These are phyloP conservation scores for Tromatobia lineatoria DNA, from an alignment of 2,888 invertebrate species.

Conservation along the genomic window DNA sequence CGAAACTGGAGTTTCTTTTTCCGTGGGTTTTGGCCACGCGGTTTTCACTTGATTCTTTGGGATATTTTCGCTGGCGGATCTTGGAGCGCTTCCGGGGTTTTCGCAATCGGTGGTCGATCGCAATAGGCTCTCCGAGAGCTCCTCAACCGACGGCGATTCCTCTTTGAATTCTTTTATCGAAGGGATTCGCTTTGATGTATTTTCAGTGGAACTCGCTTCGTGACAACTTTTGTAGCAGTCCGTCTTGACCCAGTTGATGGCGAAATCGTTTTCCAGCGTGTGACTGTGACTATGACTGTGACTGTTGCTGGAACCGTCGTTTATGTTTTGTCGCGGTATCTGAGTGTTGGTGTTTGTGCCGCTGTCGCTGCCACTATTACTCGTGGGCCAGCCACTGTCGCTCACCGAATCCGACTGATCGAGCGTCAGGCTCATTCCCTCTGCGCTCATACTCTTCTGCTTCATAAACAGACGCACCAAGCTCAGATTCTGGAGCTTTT, in stretches of 20 bases:
- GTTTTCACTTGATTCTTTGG: conserved; percentile 64
- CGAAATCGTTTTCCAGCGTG: conserved; percentile 80
- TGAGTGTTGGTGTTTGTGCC: conserved; percentile 84
- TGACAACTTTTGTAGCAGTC: conserved; percentile 77
- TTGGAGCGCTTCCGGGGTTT: conserved; percentile 77
- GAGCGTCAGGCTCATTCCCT: conserved; percentile 90
- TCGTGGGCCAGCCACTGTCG: conserved; percentile 91
- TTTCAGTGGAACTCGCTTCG: conserved; percentile 69
- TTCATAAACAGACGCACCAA: conserved; percentile 96
- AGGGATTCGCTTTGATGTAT: conserved; percentile 75
- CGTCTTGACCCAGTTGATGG: conserved; percentile 83
- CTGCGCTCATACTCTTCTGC: conserved; percentile 94
- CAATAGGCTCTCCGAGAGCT: conserved; percentile 85
- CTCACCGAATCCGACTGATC: conserved; percentile 91
- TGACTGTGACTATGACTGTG: conserved; percentile 66
- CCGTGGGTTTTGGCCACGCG: conserved; percentile 64
- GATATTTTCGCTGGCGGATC: conserved; percentile 42
- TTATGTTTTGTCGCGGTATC: conserved; percentile 78
- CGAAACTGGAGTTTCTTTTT: conserved; percentile 72
- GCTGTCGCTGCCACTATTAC: conserved; percentile 88
- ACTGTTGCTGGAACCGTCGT: conserved; percentile 70
- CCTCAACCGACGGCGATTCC: conserved; percentile 86
- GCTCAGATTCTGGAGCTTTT: conserved; percentile 91
- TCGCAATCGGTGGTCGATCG: conserved; percentile 78
- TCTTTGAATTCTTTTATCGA: conserved; percentile 84